phyloP scores from a whole-genome alignment of 2,113 vertebrate genomes.

The Podarcis raffonei region DNA sequence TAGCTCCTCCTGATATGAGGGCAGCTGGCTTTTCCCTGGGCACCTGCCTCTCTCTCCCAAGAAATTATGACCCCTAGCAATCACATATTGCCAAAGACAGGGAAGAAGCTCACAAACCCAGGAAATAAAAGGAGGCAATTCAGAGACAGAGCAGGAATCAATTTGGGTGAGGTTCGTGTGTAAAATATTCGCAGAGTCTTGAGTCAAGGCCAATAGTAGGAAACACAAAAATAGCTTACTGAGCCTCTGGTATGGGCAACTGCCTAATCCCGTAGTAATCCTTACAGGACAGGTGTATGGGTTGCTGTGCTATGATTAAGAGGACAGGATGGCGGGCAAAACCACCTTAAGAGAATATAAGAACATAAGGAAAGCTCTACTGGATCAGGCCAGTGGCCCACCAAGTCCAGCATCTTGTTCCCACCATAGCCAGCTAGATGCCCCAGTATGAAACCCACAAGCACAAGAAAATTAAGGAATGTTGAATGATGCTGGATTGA shows the following conservation, averaged over 20 bases:
- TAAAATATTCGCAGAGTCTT: neutral
- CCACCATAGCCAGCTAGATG: neutral
- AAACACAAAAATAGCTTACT: too few relatives aligned
- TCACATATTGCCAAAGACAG: constrained; percentile 62
- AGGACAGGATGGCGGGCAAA: too few relatives aligned
- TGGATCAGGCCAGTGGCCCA: too few relatives aligned
- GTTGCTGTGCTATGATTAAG: too few relatives aligned
- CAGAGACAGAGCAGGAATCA: neutral
- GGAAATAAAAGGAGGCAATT: constrained; percentile 70
- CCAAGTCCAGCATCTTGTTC: neutral
- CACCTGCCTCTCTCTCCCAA: constrained; percentile 69
- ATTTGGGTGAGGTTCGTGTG: neutral
- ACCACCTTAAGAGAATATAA: neutral
- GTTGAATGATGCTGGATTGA: too few relatives aligned
- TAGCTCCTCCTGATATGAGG: constrained; percentile 67
- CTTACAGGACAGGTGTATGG: too few relatives aligned
- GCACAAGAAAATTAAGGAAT: too few relatives aligned
- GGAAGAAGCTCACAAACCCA: constrained; percentile 73
- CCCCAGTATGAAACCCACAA: neutral
- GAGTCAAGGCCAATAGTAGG: too few relatives aligned
- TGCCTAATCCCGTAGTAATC: too few relatives aligned
- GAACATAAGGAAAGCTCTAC: neutral
- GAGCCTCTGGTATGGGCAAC: too few relatives aligned
- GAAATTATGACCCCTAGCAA: constrained; percentile 64
- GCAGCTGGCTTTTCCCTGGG: constrained; percentile 59